Base-by-base conservation (phyloP, 2,888 invertebrate species). In the Onthophagus sagittarius region DNA sequence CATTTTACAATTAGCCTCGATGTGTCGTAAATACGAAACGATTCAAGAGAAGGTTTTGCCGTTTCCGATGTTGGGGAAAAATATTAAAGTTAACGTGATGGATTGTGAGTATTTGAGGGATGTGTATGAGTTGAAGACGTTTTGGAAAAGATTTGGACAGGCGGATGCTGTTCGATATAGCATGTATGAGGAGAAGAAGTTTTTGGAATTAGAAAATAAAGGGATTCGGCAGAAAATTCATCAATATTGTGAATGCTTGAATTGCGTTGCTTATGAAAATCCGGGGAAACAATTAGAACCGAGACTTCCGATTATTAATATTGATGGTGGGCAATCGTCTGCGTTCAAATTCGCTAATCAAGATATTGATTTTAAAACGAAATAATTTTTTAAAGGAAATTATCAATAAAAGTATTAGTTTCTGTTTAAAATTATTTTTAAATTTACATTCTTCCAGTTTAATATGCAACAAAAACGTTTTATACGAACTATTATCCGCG, bases 21-120 rank as follows among this genome's bases (percentile, higher is more conserved):
- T 92, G 71, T 94, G 93, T 77, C 85, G 88, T 69, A 92, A 91
- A 80, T 88, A 91, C 75, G 93, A 93, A 81, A 89, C 90, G 0
- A 86, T 89, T 67, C 86, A 87, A 0, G 91, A 91, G 78, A 88
- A 88, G 78, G 82, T 87, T 64, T 76, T 86, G 32, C 85, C 86
- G 2, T 84, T 83, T 71, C 72, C 72, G 11, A 31, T 64, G 7
- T 62, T 73, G 62, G 72, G 73, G 32, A 9, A 31, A 63, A 70
- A 2, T 7, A 13, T 32, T n/a, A 15, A 62, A 69, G 23, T n/a
- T 13, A 63, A 69, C 5, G 53, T 72, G 62, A 15, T 70, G 5
- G 71, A 75, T 14, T 75, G 75, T 23, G 71, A 75, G 13, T 77
- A 76, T 69, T 73, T 63, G 23, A 69, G 73, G 13, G 74, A 75